Base-by-base conservation (phyloP, 2,888 invertebrate genomes). In the Nipponacmea schrenckii region DNA sequence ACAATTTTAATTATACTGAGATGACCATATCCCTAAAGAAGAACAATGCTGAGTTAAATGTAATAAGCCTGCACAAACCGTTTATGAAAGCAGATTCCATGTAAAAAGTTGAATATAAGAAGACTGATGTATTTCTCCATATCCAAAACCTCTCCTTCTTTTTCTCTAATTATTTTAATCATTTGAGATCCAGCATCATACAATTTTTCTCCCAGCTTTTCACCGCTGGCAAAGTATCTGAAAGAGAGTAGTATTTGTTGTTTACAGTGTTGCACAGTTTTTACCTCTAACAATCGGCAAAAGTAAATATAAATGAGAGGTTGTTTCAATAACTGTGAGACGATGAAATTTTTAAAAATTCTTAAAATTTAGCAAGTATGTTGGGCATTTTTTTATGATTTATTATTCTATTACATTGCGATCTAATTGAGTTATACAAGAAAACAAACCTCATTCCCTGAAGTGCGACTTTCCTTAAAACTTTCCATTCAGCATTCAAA, bases 81-180 rank as follows among this genome's bases (percentile, higher is more conserved):
- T 45, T 63, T 56, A 27, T n/a, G 39, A 56, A 69, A 69, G 63
- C 69, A 69, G n/a, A 69, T 45, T 24, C 56, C 56, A 26, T 31
- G 27, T 31, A 69, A 15, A 50, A 69, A 63, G 56, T 69, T 69
- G 45, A 69, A 69, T 45, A 63, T 27, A 20, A 44, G n/a, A 17
- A 63, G 44, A 63, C 44, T 44, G 44, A 63, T 63, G 46, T 63
- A 63, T 15, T n/a, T 12, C 17, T 69, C 27, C 7, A 46, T 20
- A 10, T 69, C 63, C 20, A 69, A 63, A 15, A 26, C 1, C 12
- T 44, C 45, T 39, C 24, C 63, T 26, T 63, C 63, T 17, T 12
- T 20, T 17, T 39, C 46, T 26, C 45, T 63, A 8, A 39, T 20
- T 24, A 39, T 39, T 17, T 27, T 39, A n/a, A 69, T 56, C 4